These are phyloP conservation scores for Uloborus diversus DNA, from an alignment of 1,140 invertebrate genomes.

Conservation along the genomic window DNA sequence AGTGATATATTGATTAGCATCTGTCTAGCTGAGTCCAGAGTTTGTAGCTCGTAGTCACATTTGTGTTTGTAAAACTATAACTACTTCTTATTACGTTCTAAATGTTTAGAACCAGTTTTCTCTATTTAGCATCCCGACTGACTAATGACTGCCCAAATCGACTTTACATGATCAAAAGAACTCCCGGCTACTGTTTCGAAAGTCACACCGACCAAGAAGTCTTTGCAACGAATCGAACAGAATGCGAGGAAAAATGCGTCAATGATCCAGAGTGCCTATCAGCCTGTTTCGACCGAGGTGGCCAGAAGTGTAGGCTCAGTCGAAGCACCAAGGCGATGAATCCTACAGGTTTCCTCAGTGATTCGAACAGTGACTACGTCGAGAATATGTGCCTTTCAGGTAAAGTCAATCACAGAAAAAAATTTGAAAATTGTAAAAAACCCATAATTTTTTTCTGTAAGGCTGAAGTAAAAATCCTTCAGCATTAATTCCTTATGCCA, in stretches of 20 bases:
- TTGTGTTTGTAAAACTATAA: too few relatives aligned
- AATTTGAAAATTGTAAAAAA: not conserved
- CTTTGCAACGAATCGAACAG: slow-evolving; percentile 76
- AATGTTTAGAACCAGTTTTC: too few relatives aligned
- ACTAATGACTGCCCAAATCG: slow-evolving; percentile 62
- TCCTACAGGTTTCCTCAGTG: slow-evolving; percentile 77
- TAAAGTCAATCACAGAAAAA: slow-evolving; percentile 63
- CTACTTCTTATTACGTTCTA: too few relatives aligned
- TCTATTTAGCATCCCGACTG: not conserved
- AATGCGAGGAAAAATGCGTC: slow-evolving; percentile 89
- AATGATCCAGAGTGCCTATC: slow-evolving; percentile 85
- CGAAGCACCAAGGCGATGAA: slow-evolving; percentile 83
- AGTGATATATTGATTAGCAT: too few relatives aligned
- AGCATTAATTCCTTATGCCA: not conserved
- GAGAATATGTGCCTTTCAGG: slow-evolving; percentile 91
- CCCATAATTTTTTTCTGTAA: not conserved
- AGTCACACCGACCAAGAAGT: slow-evolving; percentile 69
- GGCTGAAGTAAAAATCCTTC: not conserved
- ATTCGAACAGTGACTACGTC: slow-evolving; percentile 86
- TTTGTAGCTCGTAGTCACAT: too few relatives aligned
- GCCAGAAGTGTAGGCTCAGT: slow-evolving; percentile 81
- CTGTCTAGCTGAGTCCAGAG: too few relatives aligned
- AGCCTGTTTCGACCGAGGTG: slow-evolving; percentile 79
- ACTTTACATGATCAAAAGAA: slow-evolving; percentile 59
- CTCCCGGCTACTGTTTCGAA: slow-evolving; percentile 70